Conservation (phyloP, 2,797 vertebrate species). For the Spinibarbus caldwelli region DNA sequence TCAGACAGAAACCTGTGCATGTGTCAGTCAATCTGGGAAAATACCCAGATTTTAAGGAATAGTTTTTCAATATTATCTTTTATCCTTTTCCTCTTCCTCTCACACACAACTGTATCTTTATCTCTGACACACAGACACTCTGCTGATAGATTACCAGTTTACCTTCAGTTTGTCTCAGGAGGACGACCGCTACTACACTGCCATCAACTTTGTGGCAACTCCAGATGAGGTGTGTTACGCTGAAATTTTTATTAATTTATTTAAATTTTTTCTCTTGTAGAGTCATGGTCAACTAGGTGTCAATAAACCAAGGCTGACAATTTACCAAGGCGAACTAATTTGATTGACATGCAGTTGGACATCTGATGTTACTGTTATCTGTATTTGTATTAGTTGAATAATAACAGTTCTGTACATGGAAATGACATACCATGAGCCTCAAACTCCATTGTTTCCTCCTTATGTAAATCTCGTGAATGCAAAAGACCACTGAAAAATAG, state of each 20-base stretch:
- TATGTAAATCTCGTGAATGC: too few relatives aligned
- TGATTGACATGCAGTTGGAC: not conserved
- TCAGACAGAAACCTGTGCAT: not conserved
- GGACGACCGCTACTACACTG: slow-evolving; percentile 97
- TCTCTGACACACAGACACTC: slow-evolving; percentile 82
- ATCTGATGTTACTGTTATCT: too few relatives aligned
- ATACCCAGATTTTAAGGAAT: not conserved
- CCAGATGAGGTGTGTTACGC: slow-evolving; percentile 89
- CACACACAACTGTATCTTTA: not conserved
- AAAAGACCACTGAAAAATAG: too few relatives aligned
- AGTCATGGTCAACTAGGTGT: not conserved
- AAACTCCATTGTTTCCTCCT: too few relatives aligned
- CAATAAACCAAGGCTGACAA: not conserved
- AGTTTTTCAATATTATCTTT: not conserved
- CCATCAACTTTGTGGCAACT: slow-evolving; percentile 98
- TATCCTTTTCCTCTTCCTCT: not conserved
- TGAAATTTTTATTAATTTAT: too few relatives aligned
- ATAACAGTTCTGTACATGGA: too few relatives aligned
- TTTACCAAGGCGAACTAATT: not conserved
- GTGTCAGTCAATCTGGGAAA: slow-evolving; percentile 9
- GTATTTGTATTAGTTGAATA: too few relatives aligned
- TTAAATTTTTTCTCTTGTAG: not conserved
- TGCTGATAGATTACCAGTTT: slow-evolving; percentile 99
- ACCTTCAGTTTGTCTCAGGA: slow-evolving; percentile 99
- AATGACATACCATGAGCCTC: too few relatives aligned